Evolutionary conservation across 2,888 invertebrate genomes (phyloP).

Genomic region (Globia sparganii): DNA sequence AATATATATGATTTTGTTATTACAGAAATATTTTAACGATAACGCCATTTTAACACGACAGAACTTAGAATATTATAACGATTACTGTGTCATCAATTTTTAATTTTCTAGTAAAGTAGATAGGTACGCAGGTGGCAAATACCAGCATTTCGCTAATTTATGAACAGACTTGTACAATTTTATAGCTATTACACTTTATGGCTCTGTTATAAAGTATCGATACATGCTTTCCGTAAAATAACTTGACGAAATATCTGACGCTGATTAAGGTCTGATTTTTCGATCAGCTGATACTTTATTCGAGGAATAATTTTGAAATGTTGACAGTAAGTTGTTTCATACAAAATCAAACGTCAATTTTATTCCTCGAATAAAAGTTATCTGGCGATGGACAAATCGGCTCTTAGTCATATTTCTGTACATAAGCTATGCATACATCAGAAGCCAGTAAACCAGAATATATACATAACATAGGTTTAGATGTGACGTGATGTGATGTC

Average conservation of each 20-base stretch:
- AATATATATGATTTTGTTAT: constrained; percentile 39
- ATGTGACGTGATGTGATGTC: too few species aligned
- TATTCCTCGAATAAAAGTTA: too few species aligned
- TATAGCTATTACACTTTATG: background rate
- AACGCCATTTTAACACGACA: constrained; percentile 27
- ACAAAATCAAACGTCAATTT: too few species aligned
- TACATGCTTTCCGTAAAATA: background rate
- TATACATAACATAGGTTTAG: too few species aligned
- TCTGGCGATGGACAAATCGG: too few species aligned
- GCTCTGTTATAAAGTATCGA: background rate
- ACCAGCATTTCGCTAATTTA: constrained; percentile 14
- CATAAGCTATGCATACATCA: too few species aligned
- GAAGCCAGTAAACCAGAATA: too few species aligned
- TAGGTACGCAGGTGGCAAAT: constrained; percentile 39
- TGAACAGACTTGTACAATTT: constrained; percentile 9
- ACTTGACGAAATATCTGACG: background rate
- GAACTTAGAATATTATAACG: background rate
- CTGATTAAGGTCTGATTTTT: too few species aligned
- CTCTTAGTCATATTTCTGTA: too few species aligned
- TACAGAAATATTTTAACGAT: constrained; percentile 27
- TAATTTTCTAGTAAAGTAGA: constrained; percentile 38
- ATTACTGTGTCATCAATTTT: constrained; percentile 20
- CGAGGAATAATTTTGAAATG: too few species aligned
- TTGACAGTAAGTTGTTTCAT: too few species aligned
- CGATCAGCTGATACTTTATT: too few species aligned